These are phyloP conservation scores for Bursaphelenchus okinawaensis DNA, from an alignment of 2,888 invertebrate species.

Conservation along the genomic window DNA sequence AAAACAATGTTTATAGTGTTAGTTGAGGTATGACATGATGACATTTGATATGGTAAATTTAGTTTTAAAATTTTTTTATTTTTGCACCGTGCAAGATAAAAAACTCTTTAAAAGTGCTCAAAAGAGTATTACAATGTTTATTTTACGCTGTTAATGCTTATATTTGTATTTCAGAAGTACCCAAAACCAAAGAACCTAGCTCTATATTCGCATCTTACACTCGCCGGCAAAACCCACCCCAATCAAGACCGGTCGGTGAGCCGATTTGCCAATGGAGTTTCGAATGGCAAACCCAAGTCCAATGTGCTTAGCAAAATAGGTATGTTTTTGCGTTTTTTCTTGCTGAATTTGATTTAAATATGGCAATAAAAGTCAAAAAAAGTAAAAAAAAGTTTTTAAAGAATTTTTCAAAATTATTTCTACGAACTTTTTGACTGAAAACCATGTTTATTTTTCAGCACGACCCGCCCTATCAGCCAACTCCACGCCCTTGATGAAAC, in stretches of 20 bases:
- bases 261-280: neutral
- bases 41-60: neutral
- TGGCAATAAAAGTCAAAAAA: neutral
- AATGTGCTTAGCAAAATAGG: neutral
- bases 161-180: slow-evolving; percentile 51
- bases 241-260: slow-evolving; percentile 25
- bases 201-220: slow-evolving; percentile 42
- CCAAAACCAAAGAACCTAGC: slow-evolving; percentile 18
- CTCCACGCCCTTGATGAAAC: slow-evolving; percentile 8
- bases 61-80: neutral
- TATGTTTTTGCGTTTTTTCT: no score
- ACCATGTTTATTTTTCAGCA: slow-evolving; percentile 5
- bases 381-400: slow-evolving; percentile 8
- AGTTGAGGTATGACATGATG: no score
- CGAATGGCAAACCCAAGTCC: slow-evolving; percentile 1
- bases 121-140: no score
- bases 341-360: no score
- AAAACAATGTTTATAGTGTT: neutral
- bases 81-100: neutral
- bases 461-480: slow-evolving; percentile 10
- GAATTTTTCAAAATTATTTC: slow-evolving; percentile 14
- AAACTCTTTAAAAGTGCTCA: neutral
- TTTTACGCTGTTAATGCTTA: neutral
- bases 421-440: no score
- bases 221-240: slow-evolving; percentile 45